These are phyloP conservation scores for Ophiothrix spiculata DNA, from an alignment of 35 echinoderm and acorn worm species.

Conservation along the genomic window DNA sequence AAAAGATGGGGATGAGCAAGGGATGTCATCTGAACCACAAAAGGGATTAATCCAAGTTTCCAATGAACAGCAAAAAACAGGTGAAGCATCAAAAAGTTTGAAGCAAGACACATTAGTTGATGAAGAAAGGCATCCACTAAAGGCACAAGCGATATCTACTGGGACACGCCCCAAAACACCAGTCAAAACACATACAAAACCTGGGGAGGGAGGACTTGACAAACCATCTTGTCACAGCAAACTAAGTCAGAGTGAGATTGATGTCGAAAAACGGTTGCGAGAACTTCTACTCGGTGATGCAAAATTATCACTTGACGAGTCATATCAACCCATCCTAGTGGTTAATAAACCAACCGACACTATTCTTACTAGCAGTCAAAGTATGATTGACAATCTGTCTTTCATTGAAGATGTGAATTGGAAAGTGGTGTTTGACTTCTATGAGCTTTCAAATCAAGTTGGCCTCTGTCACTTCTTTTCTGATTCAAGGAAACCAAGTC, in stretches of 20 bases:
- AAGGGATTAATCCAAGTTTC: too few relatives aligned
- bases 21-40: too few relatives aligned
- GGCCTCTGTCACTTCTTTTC: conserved; percentile 11
- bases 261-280: background rate
- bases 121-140: too few relatives aligned
- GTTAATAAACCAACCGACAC: background rate
- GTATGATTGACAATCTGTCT: background rate
- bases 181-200: too few relatives aligned
- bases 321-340: background rate
- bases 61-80: too few relatives aligned
- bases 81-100: too few relatives aligned
- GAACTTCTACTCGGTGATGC: background rate
- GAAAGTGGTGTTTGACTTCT: conserved; percentile 39
- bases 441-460: background rate
- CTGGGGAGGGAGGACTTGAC: too few relatives aligned
- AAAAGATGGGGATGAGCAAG: too few relatives aligned
- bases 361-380: background rate
- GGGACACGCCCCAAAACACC: too few relatives aligned
- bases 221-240: too few relatives aligned
- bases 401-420: conserved; percentile 37
- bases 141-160: too few relatives aligned
- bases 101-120: too few relatives aligned
- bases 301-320: background rate
- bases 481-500: background rate
- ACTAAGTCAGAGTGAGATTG: background rate